Conservation (phyloP, 2,113 vertebrate genomes). For the Himantopus leucocephalus region DNA sequence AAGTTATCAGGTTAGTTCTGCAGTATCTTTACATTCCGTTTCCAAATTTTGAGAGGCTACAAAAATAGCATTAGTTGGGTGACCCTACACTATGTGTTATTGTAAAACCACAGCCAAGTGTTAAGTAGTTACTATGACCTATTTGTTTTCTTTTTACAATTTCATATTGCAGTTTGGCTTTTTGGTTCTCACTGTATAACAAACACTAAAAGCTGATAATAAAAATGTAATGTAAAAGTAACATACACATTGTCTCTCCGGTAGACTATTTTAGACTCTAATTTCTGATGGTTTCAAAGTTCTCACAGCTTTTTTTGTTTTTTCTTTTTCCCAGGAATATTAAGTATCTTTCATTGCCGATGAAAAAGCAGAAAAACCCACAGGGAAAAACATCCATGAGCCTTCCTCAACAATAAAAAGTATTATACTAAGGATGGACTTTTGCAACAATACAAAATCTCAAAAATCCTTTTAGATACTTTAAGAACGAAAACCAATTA, state of each 20-base stretch:
- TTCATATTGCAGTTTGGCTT: background rate
- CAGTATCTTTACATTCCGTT: background rate
- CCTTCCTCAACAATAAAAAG: background rate
- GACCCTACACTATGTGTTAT: background rate
- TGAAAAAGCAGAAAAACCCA: constrained; percentile 26
- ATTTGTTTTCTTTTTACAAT: background rate
- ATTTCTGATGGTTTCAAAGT: constrained; percentile 19
- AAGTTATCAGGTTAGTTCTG: background rate
- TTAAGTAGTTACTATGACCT: background rate
- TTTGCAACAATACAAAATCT: constrained; percentile 37
- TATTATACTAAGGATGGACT: constrained; percentile 8
- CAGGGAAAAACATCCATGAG: constrained; percentile 23
- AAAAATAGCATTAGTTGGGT: background rate
- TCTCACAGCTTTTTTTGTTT: background rate
- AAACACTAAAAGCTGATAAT: constrained; percentile 27
- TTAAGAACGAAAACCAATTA: background rate
- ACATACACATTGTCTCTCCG: constrained; percentile 17
- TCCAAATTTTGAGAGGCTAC: background rate
- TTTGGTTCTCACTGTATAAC: background rate
- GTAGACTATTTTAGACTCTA: background rate
- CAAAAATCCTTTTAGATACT: constrained; percentile 23
- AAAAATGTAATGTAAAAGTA: constrained; percentile 40
- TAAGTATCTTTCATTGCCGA: constrained; percentile 32
- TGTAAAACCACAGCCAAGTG: background rate
- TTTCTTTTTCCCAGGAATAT: background rate